These are phyloP conservation scores for Urophycis tenuis DNA, from an alignment of 2,797 vertebrate genomes.

Conservation along the genomic window DNA sequence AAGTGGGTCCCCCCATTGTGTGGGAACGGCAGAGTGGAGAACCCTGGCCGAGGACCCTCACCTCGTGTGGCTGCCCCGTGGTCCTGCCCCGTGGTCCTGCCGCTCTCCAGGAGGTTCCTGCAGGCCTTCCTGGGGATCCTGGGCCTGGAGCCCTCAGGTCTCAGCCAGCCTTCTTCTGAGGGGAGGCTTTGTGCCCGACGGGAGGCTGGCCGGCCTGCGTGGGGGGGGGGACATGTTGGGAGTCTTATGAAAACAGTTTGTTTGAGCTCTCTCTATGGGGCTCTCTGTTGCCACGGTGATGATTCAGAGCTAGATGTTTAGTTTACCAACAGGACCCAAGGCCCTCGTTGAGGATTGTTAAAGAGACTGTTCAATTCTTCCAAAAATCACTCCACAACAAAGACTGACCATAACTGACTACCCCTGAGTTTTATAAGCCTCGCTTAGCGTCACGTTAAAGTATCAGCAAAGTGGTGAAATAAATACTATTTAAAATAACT, in stretches of 20 bases:
- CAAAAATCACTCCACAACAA: too few relatives aligned
- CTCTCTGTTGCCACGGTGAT: constrained; percentile 5
- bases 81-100: constrained; percentile 39
- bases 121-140: constrained; percentile 34
- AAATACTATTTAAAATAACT: not conserved
- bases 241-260: constrained; percentile 21
- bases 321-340: not conserved
- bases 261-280: constrained; percentile 25
- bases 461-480: not conserved
- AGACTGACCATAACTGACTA: not conserved
- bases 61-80: constrained; percentile 31
- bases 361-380: too few relatives aligned
- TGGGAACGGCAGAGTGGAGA: constrained; percentile 37
- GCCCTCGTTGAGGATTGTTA: too few relatives aligned
- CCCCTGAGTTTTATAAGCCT: not conserved
- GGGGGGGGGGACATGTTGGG: constrained; percentile 16
- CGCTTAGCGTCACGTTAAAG: not conserved
- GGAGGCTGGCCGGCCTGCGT: constrained; percentile 9
- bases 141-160: constrained; percentile 45
- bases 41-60: constrained; percentile 54
- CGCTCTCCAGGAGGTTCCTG: constrained; percentile 41
- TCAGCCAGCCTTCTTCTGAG: constrained; percentile 51
- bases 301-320: not conserved
- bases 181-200: constrained; percentile 35
- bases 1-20: constrained; percentile 54